These are phyloP conservation scores for Acronicta psi DNA, from an alignment of 2,888 invertebrate species.

Conservation along the genomic window DNA sequence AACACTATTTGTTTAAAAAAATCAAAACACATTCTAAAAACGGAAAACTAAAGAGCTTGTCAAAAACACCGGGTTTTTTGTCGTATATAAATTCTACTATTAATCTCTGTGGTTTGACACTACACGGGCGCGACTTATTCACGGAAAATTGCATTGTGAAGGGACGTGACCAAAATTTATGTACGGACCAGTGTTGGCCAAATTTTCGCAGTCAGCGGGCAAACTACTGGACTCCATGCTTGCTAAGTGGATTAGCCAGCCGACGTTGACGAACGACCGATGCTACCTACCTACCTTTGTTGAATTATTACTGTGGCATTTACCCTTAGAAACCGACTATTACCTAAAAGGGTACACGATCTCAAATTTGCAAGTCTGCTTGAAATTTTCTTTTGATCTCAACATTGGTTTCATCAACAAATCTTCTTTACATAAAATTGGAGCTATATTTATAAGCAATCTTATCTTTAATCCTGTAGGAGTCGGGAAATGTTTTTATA, in stretches of 20 bases:
- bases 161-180: constrained; percentile 62
- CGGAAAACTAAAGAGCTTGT: constrained; percentile 21
- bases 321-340: constrained; percentile 44
- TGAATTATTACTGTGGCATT: constrained; percentile 55
- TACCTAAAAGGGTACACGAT: constrained; percentile 40
- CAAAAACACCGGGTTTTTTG: constrained; percentile 20
- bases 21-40: constrained; percentile 1
- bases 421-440: constrained; percentile 14
- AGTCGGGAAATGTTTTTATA: constrained; percentile 49
- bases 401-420: constrained; percentile 35
- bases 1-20: too few relatives aligned
- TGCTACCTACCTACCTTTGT: constrained; percentile 56
- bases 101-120: constrained; percentile 44
- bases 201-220: constrained; percentile 64
- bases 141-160: constrained; percentile 53
- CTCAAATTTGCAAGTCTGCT: constrained; percentile 48
- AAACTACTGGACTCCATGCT: constrained; percentile 58
- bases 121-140: constrained; percentile 29
- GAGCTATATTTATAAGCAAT: neutral
- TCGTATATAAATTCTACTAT: constrained; percentile 28
- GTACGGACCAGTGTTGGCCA: constrained; percentile 53
- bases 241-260: constrained; percentile 68
- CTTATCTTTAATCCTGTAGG: constrained; percentile 8
- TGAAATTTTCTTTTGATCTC: constrained; percentile 51
- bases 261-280: constrained; percentile 68